Evolutionary conservation across 2,888 invertebrate species (phyloP), one percentile per base, ranked within the genome.

Genomic region (Troides aeacus): DNA sequence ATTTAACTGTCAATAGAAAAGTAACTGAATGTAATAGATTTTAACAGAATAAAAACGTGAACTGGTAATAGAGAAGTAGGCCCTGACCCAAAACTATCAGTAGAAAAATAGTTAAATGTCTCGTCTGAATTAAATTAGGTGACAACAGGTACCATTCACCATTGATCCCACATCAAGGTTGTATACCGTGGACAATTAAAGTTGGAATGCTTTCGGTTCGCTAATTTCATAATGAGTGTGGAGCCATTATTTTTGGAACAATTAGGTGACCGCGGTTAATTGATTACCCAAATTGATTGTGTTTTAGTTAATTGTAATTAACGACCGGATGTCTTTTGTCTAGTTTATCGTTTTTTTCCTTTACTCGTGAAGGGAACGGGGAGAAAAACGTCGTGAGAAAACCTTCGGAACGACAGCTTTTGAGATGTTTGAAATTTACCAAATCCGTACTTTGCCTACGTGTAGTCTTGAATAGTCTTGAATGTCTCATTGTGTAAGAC

Each of bases 271-370:
- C 65, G 65, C 56, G 46, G 10, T 30, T 30, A 69, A 69, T 69
- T 30, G 65, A 69, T 69, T 62, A 64, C 21, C 36, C 42, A n/a
- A 69, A 65, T 69, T 62, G 58, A 65, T 64, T 65, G 61, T 18
- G n/a, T 36, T 69, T 65, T 62, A n/a, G 61, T 30, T 69, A 64
- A 62, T 67, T 56, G 62, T 62, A 68, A 69, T 65, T 69, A 65
- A 64, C 8, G 57, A 30, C 53, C 65, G 69, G 69, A 64, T 58
- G 65, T 61, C 39, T 62, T 58, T 68, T 61, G 57, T 69, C 64
- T 24, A 23, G 17, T 63, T 46, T 58, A 5, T 30, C 5, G 30
- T 30, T 53, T 58, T 24, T 62, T 10, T 42, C 10, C 21, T 21
- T 21, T 62, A 23, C 17, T 46, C 6, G 36, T 46, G 23, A 50